These are phyloP conservation scores for Semaprochilodus insignis DNA, from an alignment of 2,797 vertebrate genomes.

Conservation along the genomic window DNA sequence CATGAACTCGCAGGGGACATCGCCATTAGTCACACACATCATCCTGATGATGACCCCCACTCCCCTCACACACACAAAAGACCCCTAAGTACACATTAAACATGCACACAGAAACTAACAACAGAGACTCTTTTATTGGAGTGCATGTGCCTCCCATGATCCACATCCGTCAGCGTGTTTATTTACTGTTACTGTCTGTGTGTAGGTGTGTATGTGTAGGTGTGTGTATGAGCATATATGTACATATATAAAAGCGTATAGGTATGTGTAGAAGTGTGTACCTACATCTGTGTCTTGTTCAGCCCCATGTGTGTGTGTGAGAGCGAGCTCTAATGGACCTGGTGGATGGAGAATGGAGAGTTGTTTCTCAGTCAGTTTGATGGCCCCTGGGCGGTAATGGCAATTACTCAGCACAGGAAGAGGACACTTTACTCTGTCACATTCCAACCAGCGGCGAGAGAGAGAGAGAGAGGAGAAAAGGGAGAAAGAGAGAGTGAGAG, in stretches of 20 bases:
- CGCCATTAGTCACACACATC: no score
- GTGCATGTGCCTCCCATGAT: no score
- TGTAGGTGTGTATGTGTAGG: slow-evolving; percentile 29
- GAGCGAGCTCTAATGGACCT: slow-evolving; percentile 45
- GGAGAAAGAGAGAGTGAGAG: slow-evolving; percentile 53
- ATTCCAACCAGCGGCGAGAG: background rate
- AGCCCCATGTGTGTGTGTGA: slow-evolving; percentile 19
- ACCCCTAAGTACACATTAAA: no score
- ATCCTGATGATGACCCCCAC: no score
- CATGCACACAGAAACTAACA: no score
- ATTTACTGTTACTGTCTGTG: no score
- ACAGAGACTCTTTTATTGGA: no score
- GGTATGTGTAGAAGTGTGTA: background rate
- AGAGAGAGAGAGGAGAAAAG: slow-evolving; percentile 26
- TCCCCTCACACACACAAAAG: no score
- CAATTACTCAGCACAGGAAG: slow-evolving; percentile 42
- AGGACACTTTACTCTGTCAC: slow-evolving; percentile 20
- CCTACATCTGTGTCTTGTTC: background rate
- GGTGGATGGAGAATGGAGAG: slow-evolving; percentile 20
- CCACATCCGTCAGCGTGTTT: no score
- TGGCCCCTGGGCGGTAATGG: slow-evolving; percentile 39
- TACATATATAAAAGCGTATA: no score
- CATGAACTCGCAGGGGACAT: no score
- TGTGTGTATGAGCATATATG: no score
- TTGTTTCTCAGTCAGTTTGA: slow-evolving; percentile 51